Conservation (phyloP, 2,113 vertebrate genomes). For the Stictonetta naevosa region DNA sequence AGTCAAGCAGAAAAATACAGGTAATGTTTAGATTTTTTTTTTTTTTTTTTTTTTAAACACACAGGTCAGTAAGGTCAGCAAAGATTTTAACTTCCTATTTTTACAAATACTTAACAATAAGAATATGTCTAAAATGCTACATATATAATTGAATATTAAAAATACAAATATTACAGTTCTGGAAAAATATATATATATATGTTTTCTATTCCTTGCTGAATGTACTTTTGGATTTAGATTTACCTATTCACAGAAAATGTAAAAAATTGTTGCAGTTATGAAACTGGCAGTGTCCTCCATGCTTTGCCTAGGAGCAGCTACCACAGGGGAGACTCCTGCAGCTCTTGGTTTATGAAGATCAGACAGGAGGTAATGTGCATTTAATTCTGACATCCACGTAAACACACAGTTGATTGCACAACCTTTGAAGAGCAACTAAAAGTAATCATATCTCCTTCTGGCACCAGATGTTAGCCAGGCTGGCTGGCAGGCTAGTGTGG, state of each 20-base stretch:
- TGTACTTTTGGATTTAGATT: not conserved
- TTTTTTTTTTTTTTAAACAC: not conserved
- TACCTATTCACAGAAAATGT: not conserved
- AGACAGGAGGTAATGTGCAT: not conserved
- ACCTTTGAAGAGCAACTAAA: not conserved
- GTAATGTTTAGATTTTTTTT: not conserved
- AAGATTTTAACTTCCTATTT: not conserved
- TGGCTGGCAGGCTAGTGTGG: not conserved
- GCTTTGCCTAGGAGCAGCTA: not conserved
- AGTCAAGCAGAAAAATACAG: not conserved
- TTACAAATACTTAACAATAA: not conserved
- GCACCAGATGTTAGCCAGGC: not conserved
- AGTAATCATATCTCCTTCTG: not conserved
- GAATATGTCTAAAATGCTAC: not conserved
- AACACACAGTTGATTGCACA: not conserved
- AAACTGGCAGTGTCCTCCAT: not conserved
- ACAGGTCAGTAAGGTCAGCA: not conserved
- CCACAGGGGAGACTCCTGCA: not conserved
- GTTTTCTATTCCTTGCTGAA: not conserved
- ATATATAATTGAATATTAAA: not conserved
- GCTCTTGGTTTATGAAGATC: not conserved
- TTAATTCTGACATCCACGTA: not conserved
- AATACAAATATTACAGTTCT: not conserved
- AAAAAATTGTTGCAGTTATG: not conserved
- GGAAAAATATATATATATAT: not conserved